Evolutionary conservation across 92 coral and sea anemone species (phyloP).

Genomic region (Heliopora coerulea): DNA sequence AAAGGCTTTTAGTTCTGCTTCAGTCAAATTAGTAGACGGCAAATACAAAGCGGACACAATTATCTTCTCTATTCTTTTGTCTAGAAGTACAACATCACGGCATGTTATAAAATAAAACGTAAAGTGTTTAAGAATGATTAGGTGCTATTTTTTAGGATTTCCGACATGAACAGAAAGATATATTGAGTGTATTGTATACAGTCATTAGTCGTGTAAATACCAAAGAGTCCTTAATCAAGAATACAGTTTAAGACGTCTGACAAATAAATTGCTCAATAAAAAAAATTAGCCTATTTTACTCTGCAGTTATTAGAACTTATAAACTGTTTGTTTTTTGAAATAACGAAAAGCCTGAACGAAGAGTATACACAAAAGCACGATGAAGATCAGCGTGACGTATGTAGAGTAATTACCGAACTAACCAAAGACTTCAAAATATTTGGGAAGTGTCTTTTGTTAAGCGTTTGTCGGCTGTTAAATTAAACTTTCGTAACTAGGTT

Average conservation of each 20-base stretch:
- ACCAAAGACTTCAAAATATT: not conserved
- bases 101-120: too few species aligned
- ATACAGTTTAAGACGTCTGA: not conserved
- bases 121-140: too few species aligned
- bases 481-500: not conserved
- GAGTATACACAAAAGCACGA: not conserved
- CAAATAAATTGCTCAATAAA: not conserved
- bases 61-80: too few species aligned
- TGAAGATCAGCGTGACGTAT: constrained; percentile 10
- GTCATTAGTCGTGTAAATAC: not conserved
- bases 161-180: too few species aligned
- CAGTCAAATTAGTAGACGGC: not conserved
- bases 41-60: not conserved
- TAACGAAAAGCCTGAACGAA: not conserved
- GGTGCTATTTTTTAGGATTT: too few species aligned
- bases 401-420: not conserved
- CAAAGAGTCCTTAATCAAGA: not conserved
- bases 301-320: not conserved
- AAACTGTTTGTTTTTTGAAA: not conserved
- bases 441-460: not conserved
- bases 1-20: too few species aligned
- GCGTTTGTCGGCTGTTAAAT: not conserved
- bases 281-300: not conserved
- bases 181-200: too few species aligned
- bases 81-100: too few species aligned